Base-by-base conservation (phyloP, 2,888 invertebrate genomes). In the Rhynchonema sp. region DNA sequence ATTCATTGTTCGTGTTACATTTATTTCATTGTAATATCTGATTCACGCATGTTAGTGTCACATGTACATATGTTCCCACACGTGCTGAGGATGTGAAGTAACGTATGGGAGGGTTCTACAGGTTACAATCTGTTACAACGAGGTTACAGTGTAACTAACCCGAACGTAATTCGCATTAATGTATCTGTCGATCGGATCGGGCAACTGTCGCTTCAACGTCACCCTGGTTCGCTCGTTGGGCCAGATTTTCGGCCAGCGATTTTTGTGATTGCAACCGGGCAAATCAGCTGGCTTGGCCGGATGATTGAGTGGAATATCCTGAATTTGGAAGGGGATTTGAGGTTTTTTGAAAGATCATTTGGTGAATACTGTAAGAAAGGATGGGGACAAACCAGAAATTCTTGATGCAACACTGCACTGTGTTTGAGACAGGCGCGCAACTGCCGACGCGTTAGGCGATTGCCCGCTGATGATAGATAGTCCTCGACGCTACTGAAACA, bases 121-220 rank as follows among this genome's bases (percentile, higher is more conserved):
- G n/a, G n/a, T n/a, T n/a, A n/a, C n/a, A n/a, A n/a, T n/a, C n/a
- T n/a, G n/a, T n/a, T n/a, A n/a, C n/a, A n/a, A n/a, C n/a, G n/a
- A n/a, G n/a, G n/a, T n/a, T n/a, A n/a, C n/a, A n/a, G n/a, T n/a
- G n/a, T 20, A 25, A 73, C 75, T 76, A 70, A 87, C 87, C 80
- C 86, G 83, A 66, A 91, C 86, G 74, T 85, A 90, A 78, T 91
- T 91, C 67, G 91, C 91, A 78, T 91, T 91, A 61, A 91, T 88
- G 72, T 91, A 91, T 62, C 82, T 82, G 27, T 76, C 74, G 1
- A 80, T 70, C 53, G 79, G 78, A 72, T 85, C 84, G 59, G 9
- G 52, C n/a, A 6, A 23, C 17, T 6, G n/a, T 28, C 52, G n/a
- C 25, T 23, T 26, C 28, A 63, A 30, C 3, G 22, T 22, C 3